Base-by-base conservation (phyloP, 1,140 invertebrate genomes). In the Aphelinus certus region DNA sequence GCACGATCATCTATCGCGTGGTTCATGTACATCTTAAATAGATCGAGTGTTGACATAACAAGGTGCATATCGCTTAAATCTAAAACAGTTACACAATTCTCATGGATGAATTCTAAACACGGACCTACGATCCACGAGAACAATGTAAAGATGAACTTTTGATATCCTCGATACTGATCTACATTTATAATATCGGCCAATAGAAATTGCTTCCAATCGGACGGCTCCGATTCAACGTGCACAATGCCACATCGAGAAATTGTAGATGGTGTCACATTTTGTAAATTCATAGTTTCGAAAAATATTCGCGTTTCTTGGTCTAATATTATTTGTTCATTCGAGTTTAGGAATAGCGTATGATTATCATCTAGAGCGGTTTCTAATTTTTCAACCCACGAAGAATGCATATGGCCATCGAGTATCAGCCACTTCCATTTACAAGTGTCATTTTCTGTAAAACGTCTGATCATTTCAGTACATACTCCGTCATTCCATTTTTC, bases 241-340 rank as follows among this genome's bases (percentile, higher is more conserved):
- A 94, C 89, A 86, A 93, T 91, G 64, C 92, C 92, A 84, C 92
- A 94, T 7, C 90, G 88, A 76, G 91, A 89, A 63, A 93, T 88
- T 9, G 90, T 91, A 42, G 91, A 90, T 66, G 93, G 93, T n/a
- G 90, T 90, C 2, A 84, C 85, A 78, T 90, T 80, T 47, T 88
- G 80, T 9, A 93, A 81, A 84, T 91, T 90, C 84, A 89, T 89
- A 2, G 92, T 91, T 86, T 94, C 93, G 84, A 94, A 93, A 55
- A 94, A 90, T 66, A 94, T 84, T 61, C 91, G 92, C 81, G 89
- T 91, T 1, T 85, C 75, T n/a, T 83, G 76, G 3, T 88, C 84
- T 77, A 92, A 85, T 71, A 84, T 84, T 76, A 94, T 91, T 72
- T 91, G 91, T 84, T 94, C 93, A 57, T 90, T 89, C 10, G 88